Evolutionary conservation across 92 coral and sea anemone species (phyloP).

Genomic region (Montipora capitata): DNA sequence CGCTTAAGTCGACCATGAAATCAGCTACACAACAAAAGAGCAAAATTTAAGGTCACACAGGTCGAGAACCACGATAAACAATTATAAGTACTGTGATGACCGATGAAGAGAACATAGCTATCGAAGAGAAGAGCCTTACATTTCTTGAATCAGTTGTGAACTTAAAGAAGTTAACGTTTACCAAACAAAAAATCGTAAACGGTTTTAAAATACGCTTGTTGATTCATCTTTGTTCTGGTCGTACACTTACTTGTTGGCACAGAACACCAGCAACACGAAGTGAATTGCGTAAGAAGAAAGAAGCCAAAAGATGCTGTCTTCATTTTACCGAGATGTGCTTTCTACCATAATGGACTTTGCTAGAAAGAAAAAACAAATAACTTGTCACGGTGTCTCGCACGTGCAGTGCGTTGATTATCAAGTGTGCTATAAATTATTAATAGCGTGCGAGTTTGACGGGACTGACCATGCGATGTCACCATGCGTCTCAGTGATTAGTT

Average conservation of each 20-base stretch:
- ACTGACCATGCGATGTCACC: background rate
- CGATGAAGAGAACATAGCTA: background rate
- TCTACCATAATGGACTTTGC: slow-evolving; percentile 30
- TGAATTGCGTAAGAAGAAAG: slow-evolving; percentile 14
- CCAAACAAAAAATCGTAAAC: background rate
- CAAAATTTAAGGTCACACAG: background rate
- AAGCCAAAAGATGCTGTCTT: slow-evolving; percentile 2
- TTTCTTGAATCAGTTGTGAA: too few species aligned
- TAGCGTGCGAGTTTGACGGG: background rate
- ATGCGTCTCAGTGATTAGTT: background rate
- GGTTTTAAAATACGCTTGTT: background rate
- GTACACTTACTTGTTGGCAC: slow-evolving; percentile 17
- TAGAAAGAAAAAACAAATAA: slow-evolving; percentile 2
- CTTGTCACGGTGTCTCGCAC: slow-evolving; percentile 40
- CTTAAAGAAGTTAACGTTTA: too few species aligned
- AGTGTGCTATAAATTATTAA: slow-evolving; percentile 17
- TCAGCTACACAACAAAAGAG: slow-evolving; percentile 7
- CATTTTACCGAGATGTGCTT: slow-evolving; percentile 20
- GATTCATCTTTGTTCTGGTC: background rate
- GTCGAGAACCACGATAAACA: slow-evolving; percentile 1
- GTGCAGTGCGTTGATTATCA: slow-evolving; percentile 6
- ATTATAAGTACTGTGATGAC: background rate
- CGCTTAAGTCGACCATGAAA: background rate
- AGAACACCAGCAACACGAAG: slow-evolving; percentile 29
- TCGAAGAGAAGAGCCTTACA: too few species aligned